Conservation (phyloP, 2,888 invertebrate genomes). For the Palloptera scutellata region DNA sequence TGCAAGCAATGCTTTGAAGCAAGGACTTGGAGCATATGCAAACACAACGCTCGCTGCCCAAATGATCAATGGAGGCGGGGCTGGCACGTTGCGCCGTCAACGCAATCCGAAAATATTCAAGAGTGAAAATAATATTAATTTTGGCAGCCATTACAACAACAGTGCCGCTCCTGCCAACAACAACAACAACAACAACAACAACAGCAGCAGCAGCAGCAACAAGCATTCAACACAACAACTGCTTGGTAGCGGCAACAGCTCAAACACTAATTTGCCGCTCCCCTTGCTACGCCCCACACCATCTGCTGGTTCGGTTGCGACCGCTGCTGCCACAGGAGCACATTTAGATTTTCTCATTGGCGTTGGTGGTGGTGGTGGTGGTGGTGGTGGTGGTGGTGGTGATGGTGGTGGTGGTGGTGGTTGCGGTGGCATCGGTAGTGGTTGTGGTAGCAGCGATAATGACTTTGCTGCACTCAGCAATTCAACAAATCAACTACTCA, state of each 20-base stretch:
- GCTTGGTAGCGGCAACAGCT: conserved; percentile 30
- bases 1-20: conserved; percentile 59
- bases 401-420: neutral
- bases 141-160: conserved; percentile 43
- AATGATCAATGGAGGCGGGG: conserved; percentile 56
- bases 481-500: conserved; percentile 57
- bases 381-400: neutral
- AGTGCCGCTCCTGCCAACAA: conserved; percentile 29
- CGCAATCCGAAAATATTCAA: conserved; percentile 62
- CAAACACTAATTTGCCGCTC: neutral
- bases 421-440: conserved; percentile 43
- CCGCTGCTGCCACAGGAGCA: conserved; percentile 21
- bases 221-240: conserved; percentile 4
- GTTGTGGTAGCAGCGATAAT: conserved; percentile 37
- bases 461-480: conserved; percentile 55
- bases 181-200: no score
- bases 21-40: conserved; percentile 58
- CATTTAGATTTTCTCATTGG: conserved; percentile 55
- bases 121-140: conserved; percentile 63
- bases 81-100: conserved; percentile 61
- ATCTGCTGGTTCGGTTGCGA: conserved; percentile 26
- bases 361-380: conserved; percentile 6
- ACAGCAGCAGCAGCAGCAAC: conserved; percentile 15
- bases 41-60: conserved; percentile 56
- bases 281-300: neutral